Base-by-base conservation (phyloP, 2,888 invertebrate genomes). In the Lepidochrysops patricia region DNA sequence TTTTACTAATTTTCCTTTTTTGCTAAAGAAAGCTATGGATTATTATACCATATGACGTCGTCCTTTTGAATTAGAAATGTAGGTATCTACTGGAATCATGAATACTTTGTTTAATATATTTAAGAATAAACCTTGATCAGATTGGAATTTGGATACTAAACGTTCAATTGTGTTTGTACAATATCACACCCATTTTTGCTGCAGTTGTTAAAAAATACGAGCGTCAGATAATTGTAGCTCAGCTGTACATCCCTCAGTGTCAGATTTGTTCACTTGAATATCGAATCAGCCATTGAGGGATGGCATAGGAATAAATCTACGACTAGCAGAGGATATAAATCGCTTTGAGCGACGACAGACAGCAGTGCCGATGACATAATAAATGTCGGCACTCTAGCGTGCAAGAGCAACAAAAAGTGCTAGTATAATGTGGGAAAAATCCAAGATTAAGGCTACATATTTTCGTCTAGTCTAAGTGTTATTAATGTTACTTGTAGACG, bases 231-330 rank as follows among this genome's bases (percentile, higher is more conserved):
- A 19, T 37, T 37, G 15, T 15, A 13, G 37, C 15, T 19, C 15
- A 37, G 37, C 37, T 37, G 37, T 15, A 37, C 37, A 15, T 37
- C 15, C 15, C 37, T 37, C 37, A 37, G 37, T 37, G 37, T 37
- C 37, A 37, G 37, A 37, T 37, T 37, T 6, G 37, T 37, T 37
- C 37, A 37, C 37, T 49, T 52, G 29, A 52, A 52, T 52, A 52
- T 52, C 50, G 50, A 50, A 50, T 50, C 50, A n/a, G 50, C 50
- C 25, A 26, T 50, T 50, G 50, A 50, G 26, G 26, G 50, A 50
- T n/a, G 50, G 50, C 50, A 26, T 26, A 26, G 26, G 50, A 37
- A 50, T 50, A 50, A 50, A 50, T 50, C 50, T 13, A 50, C 50
- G 50, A 50, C 50, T 2, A 50, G 50, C 26, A 25, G 50, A 25